These are phyloP conservation scores for Crambe crambe DNA, from an alignment of 37 sponge, comb jelly and placozoan species.

Conservation along the genomic window DNA sequence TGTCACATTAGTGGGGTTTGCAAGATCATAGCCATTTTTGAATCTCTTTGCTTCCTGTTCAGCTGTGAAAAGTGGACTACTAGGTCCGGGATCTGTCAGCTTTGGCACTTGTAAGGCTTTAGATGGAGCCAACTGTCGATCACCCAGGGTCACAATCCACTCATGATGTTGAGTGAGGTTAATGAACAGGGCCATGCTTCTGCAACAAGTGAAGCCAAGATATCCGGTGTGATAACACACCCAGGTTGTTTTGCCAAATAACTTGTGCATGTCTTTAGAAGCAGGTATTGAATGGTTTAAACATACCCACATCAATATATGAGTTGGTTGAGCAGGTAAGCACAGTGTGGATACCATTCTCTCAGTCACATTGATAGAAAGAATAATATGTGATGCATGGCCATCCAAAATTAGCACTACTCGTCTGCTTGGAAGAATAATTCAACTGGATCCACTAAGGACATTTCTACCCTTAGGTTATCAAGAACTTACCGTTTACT, in stretches of 20 bases:
- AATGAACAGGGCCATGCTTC: slow-evolving; percentile 23
- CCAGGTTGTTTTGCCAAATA: slow-evolving; percentile 49
- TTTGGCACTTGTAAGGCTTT: too few species aligned
- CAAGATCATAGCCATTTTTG: too few species aligned
- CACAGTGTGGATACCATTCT: slow-evolving; percentile 52
- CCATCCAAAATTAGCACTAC: slow-evolving; percentile 42
- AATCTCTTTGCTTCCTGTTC: too few species aligned
- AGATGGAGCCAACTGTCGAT: too few species aligned
- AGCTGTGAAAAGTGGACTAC: too few species aligned
- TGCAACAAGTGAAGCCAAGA: slow-evolving; percentile 35
- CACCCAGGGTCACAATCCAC: too few species aligned
- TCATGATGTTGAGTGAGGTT: too few species aligned
- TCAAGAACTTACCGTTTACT: slow-evolving; percentile 28
- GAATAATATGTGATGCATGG: slow-evolving; percentile 46
- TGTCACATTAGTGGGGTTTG: too few species aligned
- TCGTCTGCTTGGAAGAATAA: slow-evolving; percentile 26
- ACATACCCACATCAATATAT: slow-evolving; percentile 52
- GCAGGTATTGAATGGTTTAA: slow-evolving; percentile 22
- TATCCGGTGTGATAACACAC: slow-evolving; percentile 28
- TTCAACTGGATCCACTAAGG: slow-evolving; percentile 37
- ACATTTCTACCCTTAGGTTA: too few species aligned
- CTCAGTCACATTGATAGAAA: slow-evolving; percentile 38
- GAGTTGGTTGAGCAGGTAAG: slow-evolving; percentile 51
- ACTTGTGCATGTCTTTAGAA: slow-evolving; percentile 39
- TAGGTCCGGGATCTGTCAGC: too few species aligned